Conservation (phyloP, 2,888 invertebrate species). For the Syrphus vitripennis region DNA sequence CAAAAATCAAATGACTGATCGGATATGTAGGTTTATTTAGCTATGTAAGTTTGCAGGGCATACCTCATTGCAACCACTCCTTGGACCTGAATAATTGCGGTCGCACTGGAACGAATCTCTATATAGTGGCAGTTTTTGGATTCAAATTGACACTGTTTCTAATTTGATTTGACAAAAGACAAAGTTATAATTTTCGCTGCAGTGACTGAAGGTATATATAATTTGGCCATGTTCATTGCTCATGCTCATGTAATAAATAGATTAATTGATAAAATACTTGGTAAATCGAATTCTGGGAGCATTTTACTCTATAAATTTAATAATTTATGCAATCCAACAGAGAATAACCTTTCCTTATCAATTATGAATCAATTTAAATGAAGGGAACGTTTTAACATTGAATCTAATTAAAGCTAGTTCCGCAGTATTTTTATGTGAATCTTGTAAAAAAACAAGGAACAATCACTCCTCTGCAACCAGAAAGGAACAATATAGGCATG, state of each 20-base stretch:
- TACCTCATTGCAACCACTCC: conserved; percentile 45
- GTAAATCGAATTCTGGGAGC: not conserved
- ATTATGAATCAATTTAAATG: not conserved
- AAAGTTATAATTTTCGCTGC: not conserved
- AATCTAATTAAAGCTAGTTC: not conserved
- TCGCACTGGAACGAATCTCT: conserved; percentile 45
- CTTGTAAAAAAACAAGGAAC: not conserved
- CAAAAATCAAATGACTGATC: conserved; percentile 29
- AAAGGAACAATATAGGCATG: too few relatives aligned
- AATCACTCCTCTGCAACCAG: too few relatives aligned
- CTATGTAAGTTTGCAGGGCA: not conserved
- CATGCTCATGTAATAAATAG: too few relatives aligned
- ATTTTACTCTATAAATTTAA: too few relatives aligned
- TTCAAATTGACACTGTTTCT: conserved; percentile 22
- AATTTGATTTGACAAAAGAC: conserved; percentile 28
- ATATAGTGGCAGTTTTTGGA: conserved; percentile 23
- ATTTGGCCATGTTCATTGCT: not conserved
- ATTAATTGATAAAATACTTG: too few relatives aligned
- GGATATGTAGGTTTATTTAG: not conserved
- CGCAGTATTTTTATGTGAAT: not conserved
- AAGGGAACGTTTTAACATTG: not conserved
- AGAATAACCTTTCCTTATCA: not conserved
- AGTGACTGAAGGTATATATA: not conserved
- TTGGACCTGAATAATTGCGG: conserved; percentile 45
- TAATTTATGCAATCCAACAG: too few relatives aligned